Base-by-base conservation (phyloP, 1,140 invertebrate species). In the Meloidogyne chitwoodi region DNA sequence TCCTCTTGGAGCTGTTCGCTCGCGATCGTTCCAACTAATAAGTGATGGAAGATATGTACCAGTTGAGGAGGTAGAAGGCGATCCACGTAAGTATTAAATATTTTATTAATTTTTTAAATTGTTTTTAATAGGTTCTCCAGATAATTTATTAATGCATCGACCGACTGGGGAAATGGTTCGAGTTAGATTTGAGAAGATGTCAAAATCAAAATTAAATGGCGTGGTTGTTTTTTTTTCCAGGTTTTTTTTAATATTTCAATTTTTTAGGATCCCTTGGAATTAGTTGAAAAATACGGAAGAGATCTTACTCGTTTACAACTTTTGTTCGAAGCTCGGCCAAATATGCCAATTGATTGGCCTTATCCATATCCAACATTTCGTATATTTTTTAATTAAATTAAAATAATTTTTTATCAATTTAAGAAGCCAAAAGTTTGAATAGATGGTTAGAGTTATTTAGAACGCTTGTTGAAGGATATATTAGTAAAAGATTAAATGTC, bases 201-300 rank as follows among this genome's bases (percentile, higher is more conserved):
- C 94, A 77, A 99, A 99, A 89, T 99, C 96, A 0, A 99, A 98
- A 89, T 88, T 92, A 72, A 99, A 99, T 89, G 96, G 96, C 0
- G 92, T 96, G 19, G 68, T 70, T 56, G 14, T 26, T 27, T 27
- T 38, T 68, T 12, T 26, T 24, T 0, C 11, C n/a, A n/a, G n/a
- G n/a, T n/a, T n/a, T 0, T 2, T 68, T 31, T 68, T 29, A 8
- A 12, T 6, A 12, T 68, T 68, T 68, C 8, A 22, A n/a, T 27
- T 68, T 19, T 44, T 68, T 70, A 70, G 68, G 93, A 97, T 89
- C 96, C 96, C n/a, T 88, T 92, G 80, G 74, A 69, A 27, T 71
- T 86, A 10, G 61, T 86, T 27, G 77, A 81, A 16, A 68, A 66
- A 16, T 77, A 83, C 65, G 84, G 84, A n/a, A 66, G 80, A 26